Evolutionary conservation across 1,140 invertebrate species (phyloP).

Genomic region (Prorops nasuta): DNA sequence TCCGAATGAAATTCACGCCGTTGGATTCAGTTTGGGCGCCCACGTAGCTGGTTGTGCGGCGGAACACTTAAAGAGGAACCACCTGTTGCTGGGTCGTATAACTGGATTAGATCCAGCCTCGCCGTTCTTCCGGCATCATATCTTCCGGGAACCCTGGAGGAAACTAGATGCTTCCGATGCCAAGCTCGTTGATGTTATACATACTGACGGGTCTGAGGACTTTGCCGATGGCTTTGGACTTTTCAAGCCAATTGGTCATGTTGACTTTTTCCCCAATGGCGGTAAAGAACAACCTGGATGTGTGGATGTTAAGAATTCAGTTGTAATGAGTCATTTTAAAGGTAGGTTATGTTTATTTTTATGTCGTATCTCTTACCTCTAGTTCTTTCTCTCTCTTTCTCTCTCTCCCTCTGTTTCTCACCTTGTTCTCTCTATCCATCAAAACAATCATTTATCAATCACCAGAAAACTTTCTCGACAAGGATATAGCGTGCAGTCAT

Average conservation of each 20-base stretch:
- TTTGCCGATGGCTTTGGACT: slow-evolving; percentile 73
- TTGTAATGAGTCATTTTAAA: slow-evolving; percentile 56
- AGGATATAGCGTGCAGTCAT: slow-evolving; percentile 71
- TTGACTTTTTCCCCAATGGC: slow-evolving; percentile 76
- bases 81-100: slow-evolving; percentile 66
- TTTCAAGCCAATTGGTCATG: slow-evolving; percentile 60
- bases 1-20: slow-evolving; percentile 62
- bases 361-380: not conserved
- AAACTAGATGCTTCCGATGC: slow-evolving; percentile 78
- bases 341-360: slow-evolving; percentile 24
- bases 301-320: slow-evolving; percentile 54
- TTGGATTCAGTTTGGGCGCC: slow-evolving; percentile 78
- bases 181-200: slow-evolving; percentile 80
- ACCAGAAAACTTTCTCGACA: slow-evolving; percentile 44
- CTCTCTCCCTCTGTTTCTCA: no score
- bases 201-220: slow-evolving; percentile 68
- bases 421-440: no score
- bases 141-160: slow-evolving; percentile 50
- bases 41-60: slow-evolving; percentile 75
- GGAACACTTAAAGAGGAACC: slow-evolving; percentile 59
- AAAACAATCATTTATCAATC: no score
- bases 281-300: slow-evolving; percentile 73
- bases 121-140: slow-evolving; percentile 63
- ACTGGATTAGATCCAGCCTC: slow-evolving; percentile 73
- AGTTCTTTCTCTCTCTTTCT: not conserved